Evolutionary conservation across 2,797 vertebrate species (phyloP), one percentile per base, ranked within the genome.

Genomic region (Urophycis tenuis): DNA sequence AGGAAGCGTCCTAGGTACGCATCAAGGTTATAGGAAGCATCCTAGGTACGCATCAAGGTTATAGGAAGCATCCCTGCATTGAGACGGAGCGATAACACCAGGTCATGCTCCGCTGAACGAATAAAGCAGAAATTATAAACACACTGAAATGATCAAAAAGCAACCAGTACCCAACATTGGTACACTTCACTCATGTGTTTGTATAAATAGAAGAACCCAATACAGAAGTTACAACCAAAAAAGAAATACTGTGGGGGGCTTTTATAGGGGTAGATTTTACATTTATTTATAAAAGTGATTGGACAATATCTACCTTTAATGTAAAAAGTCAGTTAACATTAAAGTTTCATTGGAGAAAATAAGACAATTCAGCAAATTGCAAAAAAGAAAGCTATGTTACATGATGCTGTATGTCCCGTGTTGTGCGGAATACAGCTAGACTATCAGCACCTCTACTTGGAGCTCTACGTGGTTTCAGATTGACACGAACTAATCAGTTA

Each of bases 231-330:
- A 29, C 4, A 25, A 12, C 3, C 3, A 67, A 67, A 60, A 25
- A 15, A 22, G 12, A 49, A 41, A 49, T 17, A 19, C 12, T 49
- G 17, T 6, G 12, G 45, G 45, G 19, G 45, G 12, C 17, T 41
- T 41, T 14, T 41, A 3, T 41, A 41, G 45, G 45, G 45, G 12
- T 22, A 5, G 19, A 41, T 41, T 17, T 41, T 41, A 53, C 45
- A 53, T 53, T n/a, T 36, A 36, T 36, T 36, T 9, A 4, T 36
- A 36, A 41, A n/a, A n/a, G 41, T 17, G 41, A 19, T 49, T 49
- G 60, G 60, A 67, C 60, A 67, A 67, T n/a, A 67, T 5, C 60
- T 67, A 67, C 22, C n/a, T 67, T n/a, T 67, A 60, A 60, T 60
- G 53, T 25, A 60, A 60, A 60, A 60, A 60, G n/a, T 19, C 53